phyloP scores from a whole-genome alignment of 1,140 invertebrate species.

The Trinorchestia longiramus region DNA sequence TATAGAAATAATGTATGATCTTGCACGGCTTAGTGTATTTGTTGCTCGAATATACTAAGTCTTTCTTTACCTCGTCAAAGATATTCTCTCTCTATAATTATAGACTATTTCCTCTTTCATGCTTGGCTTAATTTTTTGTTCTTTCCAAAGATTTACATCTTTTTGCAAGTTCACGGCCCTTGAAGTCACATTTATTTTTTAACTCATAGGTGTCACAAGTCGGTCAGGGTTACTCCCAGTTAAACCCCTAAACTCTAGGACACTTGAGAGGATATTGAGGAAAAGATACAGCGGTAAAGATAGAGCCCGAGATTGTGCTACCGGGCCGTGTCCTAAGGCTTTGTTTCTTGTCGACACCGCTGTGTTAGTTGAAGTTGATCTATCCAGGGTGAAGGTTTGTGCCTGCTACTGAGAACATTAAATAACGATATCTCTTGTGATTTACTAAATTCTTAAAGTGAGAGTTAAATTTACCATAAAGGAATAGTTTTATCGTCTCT shows the following conservation, averaged over 20 bases:
- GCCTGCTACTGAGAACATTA: neutral
- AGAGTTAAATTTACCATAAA: neutral
- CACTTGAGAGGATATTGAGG: neutral
- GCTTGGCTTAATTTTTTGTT: neutral
- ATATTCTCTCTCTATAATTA: neutral
- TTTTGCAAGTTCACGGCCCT: neutral
- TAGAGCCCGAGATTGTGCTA: neutral
- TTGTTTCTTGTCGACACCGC: too few relatives aligned
- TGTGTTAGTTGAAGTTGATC: neutral
- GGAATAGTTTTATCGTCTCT: neutral
- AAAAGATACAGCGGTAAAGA: neutral
- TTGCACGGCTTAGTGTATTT: neutral
- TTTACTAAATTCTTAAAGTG: neutral
- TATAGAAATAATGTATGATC: neutral
- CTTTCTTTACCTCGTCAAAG: neutral
- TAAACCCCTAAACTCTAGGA: neutral
- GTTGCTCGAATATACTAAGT: neutral
- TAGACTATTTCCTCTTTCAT: neutral
- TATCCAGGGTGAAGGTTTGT: neutral
- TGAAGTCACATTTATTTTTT: neutral
- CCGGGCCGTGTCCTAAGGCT: neutral
- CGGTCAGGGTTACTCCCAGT: neutral
- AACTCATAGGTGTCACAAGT: neutral
- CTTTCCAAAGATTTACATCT: neutral
- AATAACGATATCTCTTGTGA: neutral